Conservation (phyloP, 2,113 vertebrate genomes). For the Galemys pyrenaicus region DNA sequence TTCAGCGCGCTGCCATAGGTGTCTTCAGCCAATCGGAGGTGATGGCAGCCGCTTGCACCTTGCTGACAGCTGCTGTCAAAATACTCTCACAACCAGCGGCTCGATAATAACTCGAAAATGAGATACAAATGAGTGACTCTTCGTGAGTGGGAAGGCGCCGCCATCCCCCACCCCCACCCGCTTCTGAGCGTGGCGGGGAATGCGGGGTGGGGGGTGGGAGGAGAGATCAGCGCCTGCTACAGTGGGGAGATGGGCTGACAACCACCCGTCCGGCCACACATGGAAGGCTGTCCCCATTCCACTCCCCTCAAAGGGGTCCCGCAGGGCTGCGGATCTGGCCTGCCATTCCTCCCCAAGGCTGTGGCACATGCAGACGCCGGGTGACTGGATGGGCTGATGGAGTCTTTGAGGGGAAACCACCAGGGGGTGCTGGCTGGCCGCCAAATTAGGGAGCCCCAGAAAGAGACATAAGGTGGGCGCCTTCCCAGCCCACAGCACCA, state of each 20-base stretch:
- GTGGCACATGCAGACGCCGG: fast-evolving
- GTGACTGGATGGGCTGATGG: not conserved
- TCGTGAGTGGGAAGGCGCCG: not conserved
- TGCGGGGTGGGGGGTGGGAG: fast-evolving
- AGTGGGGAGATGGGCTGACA: not conserved
- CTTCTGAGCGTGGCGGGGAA: fast-evolving
- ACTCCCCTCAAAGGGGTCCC: not conserved
- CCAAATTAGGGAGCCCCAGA: not conserved
- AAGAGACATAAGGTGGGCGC: fast-evolving
- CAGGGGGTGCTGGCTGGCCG: too few relatives aligned
- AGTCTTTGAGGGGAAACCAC: too few relatives aligned
- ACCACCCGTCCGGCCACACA: fast-evolving
- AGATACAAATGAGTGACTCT: slow-evolving; percentile 76
- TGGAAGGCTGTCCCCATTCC: fast-evolving
- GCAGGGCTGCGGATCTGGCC: not conserved
- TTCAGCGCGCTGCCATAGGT: slow-evolving; percentile 50
- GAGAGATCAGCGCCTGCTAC: not conserved
- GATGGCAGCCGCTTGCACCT: slow-evolving; percentile 76
- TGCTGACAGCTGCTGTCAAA: slow-evolving; percentile 78
- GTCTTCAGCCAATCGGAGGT: slow-evolving; percentile 70
- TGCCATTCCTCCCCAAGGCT: fast-evolving
- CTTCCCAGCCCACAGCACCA: fast-evolving
- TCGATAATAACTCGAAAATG: slow-evolving; percentile 73
- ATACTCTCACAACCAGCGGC: slow-evolving; percentile 56
- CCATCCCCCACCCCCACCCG: not conserved